Evolutionary conservation across 2,888 invertebrate genomes (phyloP).

Genomic region (Idaea straminata): DNA sequence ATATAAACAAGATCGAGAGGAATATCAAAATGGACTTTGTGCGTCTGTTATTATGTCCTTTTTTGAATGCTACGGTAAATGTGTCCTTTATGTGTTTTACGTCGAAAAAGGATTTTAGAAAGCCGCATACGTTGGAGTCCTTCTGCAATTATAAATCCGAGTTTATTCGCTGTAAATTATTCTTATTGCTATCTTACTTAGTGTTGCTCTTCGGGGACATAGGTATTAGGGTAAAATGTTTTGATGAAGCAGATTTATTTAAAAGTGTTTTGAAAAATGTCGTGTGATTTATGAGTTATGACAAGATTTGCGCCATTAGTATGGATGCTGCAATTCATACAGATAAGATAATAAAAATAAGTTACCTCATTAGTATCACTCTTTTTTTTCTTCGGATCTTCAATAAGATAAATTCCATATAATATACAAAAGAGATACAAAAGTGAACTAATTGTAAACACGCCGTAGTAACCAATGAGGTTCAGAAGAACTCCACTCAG

Average conservation of each 20-base stretch:
- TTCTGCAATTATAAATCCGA: slow-evolving; percentile 50
- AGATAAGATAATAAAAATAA: neutral
- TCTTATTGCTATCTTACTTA: slow-evolving; percentile 17
- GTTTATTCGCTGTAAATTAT: slow-evolving; percentile 25
- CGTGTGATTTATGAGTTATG: too few species aligned
- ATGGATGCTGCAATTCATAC: neutral
- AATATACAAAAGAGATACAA: slow-evolving; percentile 64
- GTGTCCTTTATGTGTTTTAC: slow-evolving; percentile 74
- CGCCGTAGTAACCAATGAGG: slow-evolving; percentile 74
- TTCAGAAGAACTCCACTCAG: slow-evolving; percentile 65
- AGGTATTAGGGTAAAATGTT: too few species aligned
- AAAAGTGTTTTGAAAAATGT: too few species aligned
- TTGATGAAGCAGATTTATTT: too few species aligned
- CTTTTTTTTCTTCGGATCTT: slow-evolving; percentile 53
- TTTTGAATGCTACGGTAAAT: slow-evolving; percentile 73
- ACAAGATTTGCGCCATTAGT: too few species aligned
- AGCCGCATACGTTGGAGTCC: slow-evolving; percentile 40
- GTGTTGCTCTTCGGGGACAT: slow-evolving; percentile 3
- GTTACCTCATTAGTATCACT: slow-evolving; percentile 39
- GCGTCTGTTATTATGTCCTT: slow-evolving; percentile 59
- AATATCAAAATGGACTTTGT: slow-evolving; percentile 64
- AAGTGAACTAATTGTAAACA: slow-evolving; percentile 63
- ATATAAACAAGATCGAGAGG: slow-evolving; percentile 59
- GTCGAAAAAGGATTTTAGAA: slow-evolving; percentile 73
- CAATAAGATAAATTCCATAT: slow-evolving; percentile 66